Conservation (phyloP, 2,797 vertebrate species). For the Chloroceryle inda region DNA sequence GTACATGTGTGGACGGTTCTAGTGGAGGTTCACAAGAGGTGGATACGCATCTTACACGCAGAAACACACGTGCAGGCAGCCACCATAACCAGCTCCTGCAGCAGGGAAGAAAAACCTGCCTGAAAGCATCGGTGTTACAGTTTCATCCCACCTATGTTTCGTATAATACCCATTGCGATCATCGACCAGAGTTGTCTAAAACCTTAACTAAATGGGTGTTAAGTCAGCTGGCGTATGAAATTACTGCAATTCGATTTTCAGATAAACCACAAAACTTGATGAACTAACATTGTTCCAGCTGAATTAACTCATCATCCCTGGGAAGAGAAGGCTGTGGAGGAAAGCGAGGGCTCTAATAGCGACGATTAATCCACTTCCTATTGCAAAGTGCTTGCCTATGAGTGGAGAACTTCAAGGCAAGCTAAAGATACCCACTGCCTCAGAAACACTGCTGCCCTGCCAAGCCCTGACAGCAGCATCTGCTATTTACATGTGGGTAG, state of each 20-base stretch:
- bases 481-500: not conserved
- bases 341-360: slow-evolving; percentile 22
- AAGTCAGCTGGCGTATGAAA: slow-evolving; percentile 70
- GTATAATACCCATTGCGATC: not conserved
- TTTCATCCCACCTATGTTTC: not conserved
- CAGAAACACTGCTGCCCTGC: slow-evolving; percentile 12
- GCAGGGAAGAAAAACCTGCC: slow-evolving; percentile 16
- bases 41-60: not conserved
- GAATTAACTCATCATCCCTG: slow-evolving; percentile 75
- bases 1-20: slow-evolving; percentile 16
- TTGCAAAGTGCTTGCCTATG: not conserved
- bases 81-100: not conserved
- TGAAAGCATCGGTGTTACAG: not conserved
- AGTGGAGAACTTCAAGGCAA: slow-evolving; percentile 16
- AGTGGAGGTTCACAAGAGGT: not conserved
- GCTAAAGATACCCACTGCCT: not conserved
- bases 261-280: slow-evolving; percentile 77
- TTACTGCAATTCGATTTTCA: slow-evolving; percentile 76
- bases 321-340: slow-evolving; percentile 58
- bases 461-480: not conserved
- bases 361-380: slow-evolving; percentile 68
- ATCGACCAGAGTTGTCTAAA: slow-evolving; percentile 53
- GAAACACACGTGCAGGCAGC: not conserved
- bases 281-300: slow-evolving; percentile 77
- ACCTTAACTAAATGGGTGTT: slow-evolving; percentile 65